Evolutionary conservation across 1,140 invertebrate species (phyloP).

Genomic region (Nasonia giraulti): DNA sequence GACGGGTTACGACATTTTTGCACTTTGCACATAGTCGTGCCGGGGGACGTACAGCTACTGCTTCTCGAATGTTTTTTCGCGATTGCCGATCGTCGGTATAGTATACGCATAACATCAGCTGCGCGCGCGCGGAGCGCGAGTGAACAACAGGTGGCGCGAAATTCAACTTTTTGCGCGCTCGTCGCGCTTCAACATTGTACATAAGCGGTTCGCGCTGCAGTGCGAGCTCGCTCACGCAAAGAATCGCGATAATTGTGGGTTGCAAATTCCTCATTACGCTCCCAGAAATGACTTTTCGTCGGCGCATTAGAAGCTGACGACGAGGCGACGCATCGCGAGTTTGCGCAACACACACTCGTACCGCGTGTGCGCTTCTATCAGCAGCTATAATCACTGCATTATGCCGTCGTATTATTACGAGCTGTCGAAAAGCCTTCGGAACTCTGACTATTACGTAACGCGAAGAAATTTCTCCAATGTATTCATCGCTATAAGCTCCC

Average conservation of each 20-base stretch:
- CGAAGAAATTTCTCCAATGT: background rate
- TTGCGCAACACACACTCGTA: background rate
- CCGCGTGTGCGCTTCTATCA: background rate
- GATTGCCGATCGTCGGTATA: constrained; percentile 20
- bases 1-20: background rate
- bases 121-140: background rate
- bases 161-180: background rate
- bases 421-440: background rate
- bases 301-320: background rate
- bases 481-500: background rate
- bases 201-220: background rate
- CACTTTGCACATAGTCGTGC: background rate
- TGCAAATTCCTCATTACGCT: background rate
- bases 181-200: background rate
- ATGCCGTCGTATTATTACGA: no score
- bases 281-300: background rate
- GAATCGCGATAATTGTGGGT: background rate
- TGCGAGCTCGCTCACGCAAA: background rate
- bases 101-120: no score
- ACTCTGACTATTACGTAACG: background rate
- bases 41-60: no score
- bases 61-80: background rate
- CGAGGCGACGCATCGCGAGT: background rate
- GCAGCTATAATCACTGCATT: no score
- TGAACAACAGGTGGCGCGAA: constrained; percentile 22